Base-by-base conservation (phyloP, 1,140 invertebrate genomes). In the Andricus grossulariae region DNA sequence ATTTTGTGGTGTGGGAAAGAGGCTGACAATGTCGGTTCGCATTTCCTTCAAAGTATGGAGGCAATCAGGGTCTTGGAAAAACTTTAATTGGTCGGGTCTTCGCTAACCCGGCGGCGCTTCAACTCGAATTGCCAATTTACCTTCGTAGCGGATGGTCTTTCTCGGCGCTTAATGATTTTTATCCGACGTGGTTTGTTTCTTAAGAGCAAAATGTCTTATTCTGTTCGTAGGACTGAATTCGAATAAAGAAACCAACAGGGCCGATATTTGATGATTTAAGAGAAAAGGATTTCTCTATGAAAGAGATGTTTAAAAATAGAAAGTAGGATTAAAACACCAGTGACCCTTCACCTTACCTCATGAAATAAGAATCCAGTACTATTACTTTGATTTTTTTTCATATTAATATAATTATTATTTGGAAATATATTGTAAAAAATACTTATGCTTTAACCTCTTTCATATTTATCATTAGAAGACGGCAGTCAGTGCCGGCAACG, bases 101-200 rank as follows among this genome's bases (percentile, higher is more conserved):
- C 13, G 57, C 57, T 66, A 66, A 66, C 57, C 57, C 57, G 57
- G 25, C 57, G 21, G 57, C 57, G 57, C 57, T 66, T 66, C 57
- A 66, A 66, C 57, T 66, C 57, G 57, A 66, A 66, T 66, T 66
- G 57, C 57, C 60, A 66, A 66, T 66, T 66, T 66, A 66, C 60
- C 60, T 66, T 45, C 39, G 39, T 45, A 45, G 39, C 39, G 39
- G 39, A 45, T 45, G 39, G 39, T 45, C 39, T 45, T 32, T 66
- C 60, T n/a, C 15, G 39, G 32, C 32, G 60, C 21, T 45, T 66
- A 66, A 66, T 66, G 60, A 66, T 66, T 66, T 66, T 66, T 45
- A 66, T 66, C 60, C 60, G 32, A 66, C 60, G 60, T 66, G 60
- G 60, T 66, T 66, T 66, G 60, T 66, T 66, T 66, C 60, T 66